These are phyloP conservation scores for Polyodon spathula DNA, from an alignment of 2,113 vertebrate species.

Conservation along the genomic window DNA sequence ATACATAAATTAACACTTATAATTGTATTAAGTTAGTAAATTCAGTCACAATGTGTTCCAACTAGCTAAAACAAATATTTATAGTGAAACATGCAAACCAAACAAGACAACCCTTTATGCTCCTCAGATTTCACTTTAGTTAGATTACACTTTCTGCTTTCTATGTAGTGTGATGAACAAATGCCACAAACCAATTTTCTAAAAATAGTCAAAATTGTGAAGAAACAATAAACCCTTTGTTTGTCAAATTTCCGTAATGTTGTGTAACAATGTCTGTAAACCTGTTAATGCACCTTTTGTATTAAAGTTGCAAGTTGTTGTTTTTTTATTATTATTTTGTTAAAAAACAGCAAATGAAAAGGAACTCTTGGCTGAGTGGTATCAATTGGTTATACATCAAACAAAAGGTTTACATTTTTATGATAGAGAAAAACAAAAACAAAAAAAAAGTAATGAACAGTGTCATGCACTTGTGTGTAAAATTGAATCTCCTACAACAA, in stretches of 20 bases:
- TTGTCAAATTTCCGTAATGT: slow-evolving; percentile 33
- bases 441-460: slow-evolving; percentile 44
- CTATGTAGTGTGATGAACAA: slow-evolving; percentile 21
- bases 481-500: slow-evolving; percentile 58
- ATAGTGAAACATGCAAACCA: slow-evolving; percentile 7
- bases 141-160: not conserved
- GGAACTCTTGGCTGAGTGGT: slow-evolving; percentile 27
- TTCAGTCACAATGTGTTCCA: slow-evolving; percentile 34
- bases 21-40: slow-evolving; percentile 46
- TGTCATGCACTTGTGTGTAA: slow-evolving; percentile 75
- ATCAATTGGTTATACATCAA: slow-evolving; percentile 22
- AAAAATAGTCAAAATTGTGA: slow-evolving; percentile 24
- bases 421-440: slow-evolving; percentile 20
- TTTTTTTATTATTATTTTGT: slow-evolving; percentile 30
- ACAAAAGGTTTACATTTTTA: slow-evolving; percentile 21
- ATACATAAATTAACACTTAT: slow-evolving; percentile 35
- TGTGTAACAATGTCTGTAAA: no score
- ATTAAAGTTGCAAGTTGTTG: slow-evolving; percentile 25
- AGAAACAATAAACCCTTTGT: slow-evolving; percentile 20
- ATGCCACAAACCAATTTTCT: slow-evolving; percentile 22
- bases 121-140: not conserved
- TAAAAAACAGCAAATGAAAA: slow-evolving; percentile 33
- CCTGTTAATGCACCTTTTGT: slow-evolving; percentile 56
- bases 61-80: slow-evolving; percentile 20
- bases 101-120: slow-evolving; percentile 14